These are phyloP conservation scores for Charina bottae DNA, from an alignment of 2,113 vertebrate genomes.

Conservation along the genomic window DNA sequence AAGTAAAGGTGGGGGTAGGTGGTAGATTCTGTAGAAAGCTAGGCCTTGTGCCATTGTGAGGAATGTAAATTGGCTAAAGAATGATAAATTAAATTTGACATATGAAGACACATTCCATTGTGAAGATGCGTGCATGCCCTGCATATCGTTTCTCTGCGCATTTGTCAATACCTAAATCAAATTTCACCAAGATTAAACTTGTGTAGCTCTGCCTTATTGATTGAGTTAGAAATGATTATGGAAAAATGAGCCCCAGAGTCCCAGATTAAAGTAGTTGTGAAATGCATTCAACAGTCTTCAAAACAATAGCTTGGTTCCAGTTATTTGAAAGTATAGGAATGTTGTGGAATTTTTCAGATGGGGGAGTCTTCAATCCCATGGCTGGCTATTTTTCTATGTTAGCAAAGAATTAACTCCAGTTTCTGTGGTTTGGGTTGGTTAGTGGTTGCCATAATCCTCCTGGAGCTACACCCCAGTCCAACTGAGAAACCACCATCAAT, in stretches of 20 bases:
- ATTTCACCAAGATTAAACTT: conserved; percentile 71
- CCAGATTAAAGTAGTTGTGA: conserved; percentile 66
- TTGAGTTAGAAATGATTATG: conserved; percentile 71
- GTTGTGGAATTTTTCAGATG: conserved; percentile 43
- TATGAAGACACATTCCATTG: conserved; percentile 20
- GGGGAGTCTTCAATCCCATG: conserved; percentile 57
- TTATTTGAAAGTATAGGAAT: conserved; percentile 29
- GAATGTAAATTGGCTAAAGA: conserved; percentile 25
- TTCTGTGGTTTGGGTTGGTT: conserved; percentile 10
- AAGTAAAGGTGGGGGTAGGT: neutral
- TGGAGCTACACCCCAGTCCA: neutral
- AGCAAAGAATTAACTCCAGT: neutral
- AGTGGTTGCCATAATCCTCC: conserved; percentile 29
- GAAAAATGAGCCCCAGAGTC: conserved; percentile 63
- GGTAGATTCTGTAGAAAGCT: neutral
- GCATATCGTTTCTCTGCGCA: conserved; percentile 47
- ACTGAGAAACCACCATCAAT: conserved; percentile 45
- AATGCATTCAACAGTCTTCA: conserved; percentile 62
- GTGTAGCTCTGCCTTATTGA: conserved; percentile 67
- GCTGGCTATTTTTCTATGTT: conserved; percentile 29
- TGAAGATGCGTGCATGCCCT: conserved; percentile 38
- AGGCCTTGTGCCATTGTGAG: neutral
- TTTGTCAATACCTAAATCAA: conserved; percentile 72
- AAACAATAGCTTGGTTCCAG: conserved; percentile 59
- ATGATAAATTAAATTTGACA: conserved; percentile 28